Base-by-base conservation (phyloP, 1,140 invertebrate genomes). In the Metopolophium dirhodum region DNA sequence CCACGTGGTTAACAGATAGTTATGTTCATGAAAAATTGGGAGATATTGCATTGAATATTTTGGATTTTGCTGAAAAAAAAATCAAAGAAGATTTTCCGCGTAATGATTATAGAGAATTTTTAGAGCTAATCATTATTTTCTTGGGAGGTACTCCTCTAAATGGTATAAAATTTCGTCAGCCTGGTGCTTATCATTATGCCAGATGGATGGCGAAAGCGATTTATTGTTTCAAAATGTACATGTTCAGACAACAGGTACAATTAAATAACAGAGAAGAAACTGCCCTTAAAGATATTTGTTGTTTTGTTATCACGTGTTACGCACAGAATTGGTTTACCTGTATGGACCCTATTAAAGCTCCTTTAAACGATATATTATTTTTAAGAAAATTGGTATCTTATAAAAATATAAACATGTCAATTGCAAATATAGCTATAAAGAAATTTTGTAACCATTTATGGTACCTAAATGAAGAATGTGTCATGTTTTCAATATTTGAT, bases 81-180 rank as follows among this genome's bases (percentile, higher is more conserved):
- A 41, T 57, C 20, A 90, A 47, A 57, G 8, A 90, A 57, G 37
- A 37, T 23, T 61, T 90, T 8, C 35, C 57, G 2, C 89, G 89
- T 18, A 61, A 41, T 90, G 89, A 90, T n/a, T 57, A 90, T 14
- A 90, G n/a, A 90, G n/a, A 90, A 37, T 35, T 35, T 61, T 54
- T 61, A n/a, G 49, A 90, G 89, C 89, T 90, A 26, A 90, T 90
- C 14, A 37, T 51, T 37, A 90, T 90, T 90, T 90, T 90, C n/a
- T 90, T 90, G 47, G 89, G 49, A 18, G 89, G 57, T 47, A 90
- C 57, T 51, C 89, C 49, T 37, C 23, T 37, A 54, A 54, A 41
- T 37, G 89, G n/a, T n/a, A 90, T 90, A 37, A 7, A 45, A 49
- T 88, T 26, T 47, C 37, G 23, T 30, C 45, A 51, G 7, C 86